These are phyloP conservation scores for Elymnias hypermnestra DNA, from an alignment of 1,140 invertebrate genomes.

Conservation along the genomic window DNA sequence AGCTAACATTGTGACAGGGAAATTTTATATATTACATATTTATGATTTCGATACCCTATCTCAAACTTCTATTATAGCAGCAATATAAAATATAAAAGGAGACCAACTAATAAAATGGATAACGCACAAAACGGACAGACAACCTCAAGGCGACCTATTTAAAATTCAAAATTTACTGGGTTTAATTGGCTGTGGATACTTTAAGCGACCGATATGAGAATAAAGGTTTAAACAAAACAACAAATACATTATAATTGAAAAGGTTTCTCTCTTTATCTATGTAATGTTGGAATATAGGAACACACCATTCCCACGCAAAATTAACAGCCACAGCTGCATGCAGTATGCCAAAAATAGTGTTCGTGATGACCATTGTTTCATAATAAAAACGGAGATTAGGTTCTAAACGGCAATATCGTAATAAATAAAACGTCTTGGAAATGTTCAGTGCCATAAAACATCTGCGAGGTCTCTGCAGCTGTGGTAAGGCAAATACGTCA, in stretches of 20 bases:
- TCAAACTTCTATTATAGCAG: too few relatives aligned
- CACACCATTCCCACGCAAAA: constrained; percentile 54
- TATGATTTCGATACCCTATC: too few relatives aligned
- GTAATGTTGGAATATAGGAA: constrained; percentile 18
- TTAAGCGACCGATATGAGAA: too few relatives aligned
- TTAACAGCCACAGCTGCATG: constrained; percentile 42
- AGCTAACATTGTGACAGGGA: too few relatives aligned
- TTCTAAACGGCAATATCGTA: constrained; percentile 68
- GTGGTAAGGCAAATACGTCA: constrained; percentile 62
- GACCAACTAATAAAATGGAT: too few relatives aligned
- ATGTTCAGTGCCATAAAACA: constrained; percentile 69
- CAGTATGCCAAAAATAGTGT: constrained; percentile 63
- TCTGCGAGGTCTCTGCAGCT: constrained; percentile 65
- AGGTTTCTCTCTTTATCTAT: neutral
- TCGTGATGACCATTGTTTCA: constrained; percentile 67
- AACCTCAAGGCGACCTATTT: too few relatives aligned
- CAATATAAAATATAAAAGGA: too few relatives aligned
- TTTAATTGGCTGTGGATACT: too few relatives aligned
- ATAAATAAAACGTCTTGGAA: constrained; percentile 71
- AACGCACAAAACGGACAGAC: too few relatives aligned
- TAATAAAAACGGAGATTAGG: constrained; percentile 69
- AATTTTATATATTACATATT: too few relatives aligned
- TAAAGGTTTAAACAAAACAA: too few relatives aligned
- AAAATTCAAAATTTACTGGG: too few relatives aligned
- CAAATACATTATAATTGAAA: neutral